Evolutionary conservation across 2,888 invertebrate species (phyloP).

Genomic region (Panzeria rudis): DNA sequence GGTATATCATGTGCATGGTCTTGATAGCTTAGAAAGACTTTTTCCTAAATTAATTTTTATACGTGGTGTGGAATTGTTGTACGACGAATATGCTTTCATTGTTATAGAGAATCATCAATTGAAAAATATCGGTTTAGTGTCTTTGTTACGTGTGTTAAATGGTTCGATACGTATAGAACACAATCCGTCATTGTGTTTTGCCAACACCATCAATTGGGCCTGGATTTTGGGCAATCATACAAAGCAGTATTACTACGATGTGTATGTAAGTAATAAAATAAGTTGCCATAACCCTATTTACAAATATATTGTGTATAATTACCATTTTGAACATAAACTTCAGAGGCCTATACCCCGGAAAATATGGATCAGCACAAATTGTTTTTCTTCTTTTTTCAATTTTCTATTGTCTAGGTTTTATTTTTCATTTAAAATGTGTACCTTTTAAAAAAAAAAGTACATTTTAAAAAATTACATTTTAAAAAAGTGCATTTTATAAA

Average conservation of each 20-base stretch:
- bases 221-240: constrained; percentile 86
- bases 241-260: constrained; percentile 75
- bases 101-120: constrained; percentile 89
- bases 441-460: no score
- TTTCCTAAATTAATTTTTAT: constrained; percentile 95
- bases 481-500: no score
- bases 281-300: no score
- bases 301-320: no score
- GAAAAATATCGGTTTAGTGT: constrained; percentile 92
- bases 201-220: constrained; percentile 95
- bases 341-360: no score
- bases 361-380: no score
- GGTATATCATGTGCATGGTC: constrained; percentile 89
- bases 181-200: constrained; percentile 91
- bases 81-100: constrained; percentile 90
- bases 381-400: no score
- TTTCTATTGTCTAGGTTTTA: no score
- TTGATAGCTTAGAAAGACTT: constrained; percentile 88
- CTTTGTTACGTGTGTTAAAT: constrained; percentile 89
- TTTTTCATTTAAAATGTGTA: no score
- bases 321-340: no score
- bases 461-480: no score
- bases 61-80: constrained; percentile 89
- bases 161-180: constrained; percentile 92
- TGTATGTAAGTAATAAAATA: constrained; percentile 77